Conservation (phyloP, 2,888 invertebrate species). For the Fissipunctia ypsillon region DNA sequence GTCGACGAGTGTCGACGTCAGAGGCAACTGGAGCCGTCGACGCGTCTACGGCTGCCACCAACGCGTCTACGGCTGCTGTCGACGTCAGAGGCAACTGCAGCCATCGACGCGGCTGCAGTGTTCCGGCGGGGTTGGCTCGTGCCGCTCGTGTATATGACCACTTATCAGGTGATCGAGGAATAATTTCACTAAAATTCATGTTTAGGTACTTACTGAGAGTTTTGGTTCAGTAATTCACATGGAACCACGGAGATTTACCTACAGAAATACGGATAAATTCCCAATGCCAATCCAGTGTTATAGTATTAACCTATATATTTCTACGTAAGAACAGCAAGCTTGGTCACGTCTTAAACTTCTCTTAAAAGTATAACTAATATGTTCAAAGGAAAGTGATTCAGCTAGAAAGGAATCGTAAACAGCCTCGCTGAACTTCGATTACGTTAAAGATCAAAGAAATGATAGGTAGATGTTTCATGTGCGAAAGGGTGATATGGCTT, state of each 20-base stretch:
- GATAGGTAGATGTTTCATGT: background rate
- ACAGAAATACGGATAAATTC: background rate
- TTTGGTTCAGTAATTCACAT: background rate
- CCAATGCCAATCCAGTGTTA: background rate
- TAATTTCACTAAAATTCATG: background rate
- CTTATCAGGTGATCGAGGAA: too few relatives aligned
- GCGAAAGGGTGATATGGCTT: background rate
- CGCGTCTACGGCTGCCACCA: too few relatives aligned
- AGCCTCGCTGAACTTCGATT: constrained; percentile 3
- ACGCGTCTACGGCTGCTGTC: too few relatives aligned
- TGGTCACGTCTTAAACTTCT: constrained; percentile 7
- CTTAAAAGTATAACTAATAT: constrained; percentile 8
- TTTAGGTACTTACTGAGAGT: background rate
- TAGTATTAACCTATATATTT: background rate
- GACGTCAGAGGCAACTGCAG: too few relatives aligned
- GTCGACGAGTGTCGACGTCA: too few relatives aligned
- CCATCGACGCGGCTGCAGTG: too few relatives aligned
- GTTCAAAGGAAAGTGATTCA: constrained; percentile 2
- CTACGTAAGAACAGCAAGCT: background rate
- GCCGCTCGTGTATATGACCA: too few relatives aligned
- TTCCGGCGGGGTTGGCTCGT: too few relatives aligned
- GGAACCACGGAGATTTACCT: background rate
- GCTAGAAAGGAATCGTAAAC: background rate
- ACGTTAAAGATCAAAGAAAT: background rate
- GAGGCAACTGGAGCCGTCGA: too few relatives aligned